A percentile compares a stretch with the other conserved stretches of the same genome.
phyloP scores from a whole-genome alignment of 2,113 vertebrate genomes.

The Gallinago jamesoni region DNA sequence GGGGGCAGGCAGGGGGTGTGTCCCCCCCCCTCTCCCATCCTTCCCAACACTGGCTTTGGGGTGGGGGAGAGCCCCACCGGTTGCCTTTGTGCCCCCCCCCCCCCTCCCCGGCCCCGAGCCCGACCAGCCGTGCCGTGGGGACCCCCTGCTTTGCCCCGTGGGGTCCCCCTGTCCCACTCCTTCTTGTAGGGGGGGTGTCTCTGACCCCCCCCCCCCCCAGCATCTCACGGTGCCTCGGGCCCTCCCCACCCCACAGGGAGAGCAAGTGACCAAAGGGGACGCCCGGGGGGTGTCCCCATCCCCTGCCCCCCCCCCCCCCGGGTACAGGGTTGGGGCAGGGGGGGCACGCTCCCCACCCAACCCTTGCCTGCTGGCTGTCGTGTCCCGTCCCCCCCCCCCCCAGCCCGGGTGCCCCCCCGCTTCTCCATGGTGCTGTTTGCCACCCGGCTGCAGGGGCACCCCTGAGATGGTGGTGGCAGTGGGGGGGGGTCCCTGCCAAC shows the following conservation, averaged over 20 bases:
- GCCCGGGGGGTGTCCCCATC: neutral
- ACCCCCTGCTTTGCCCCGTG: neutral
- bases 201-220: neutral
- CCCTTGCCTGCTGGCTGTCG: neutral
- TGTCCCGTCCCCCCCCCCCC: neutral
- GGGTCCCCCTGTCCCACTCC: neutral
- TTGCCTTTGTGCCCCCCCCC: neutral
- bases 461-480: neutral
- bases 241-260: neutral
- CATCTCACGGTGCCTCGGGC: constrained; percentile 15
- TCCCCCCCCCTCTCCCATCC: neutral
- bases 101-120: neutral
- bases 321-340: neutral
- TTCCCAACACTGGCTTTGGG: neutral
- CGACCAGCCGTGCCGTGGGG: neutral
- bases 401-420: neutral
- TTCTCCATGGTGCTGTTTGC: constrained; percentile 25
- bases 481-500: neutral
- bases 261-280: constrained; percentile 32
- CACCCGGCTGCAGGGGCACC: neutral
- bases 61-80: neutral
- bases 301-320: neutral
- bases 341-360: neutral
- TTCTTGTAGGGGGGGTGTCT: neutral
- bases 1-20: neutral